Evolutionary conservation across 2,888 invertebrate genomes (phyloP), one percentile per base, ranked within the genome.

Genomic region (Hydrotaea cyrtoneurina): DNA sequence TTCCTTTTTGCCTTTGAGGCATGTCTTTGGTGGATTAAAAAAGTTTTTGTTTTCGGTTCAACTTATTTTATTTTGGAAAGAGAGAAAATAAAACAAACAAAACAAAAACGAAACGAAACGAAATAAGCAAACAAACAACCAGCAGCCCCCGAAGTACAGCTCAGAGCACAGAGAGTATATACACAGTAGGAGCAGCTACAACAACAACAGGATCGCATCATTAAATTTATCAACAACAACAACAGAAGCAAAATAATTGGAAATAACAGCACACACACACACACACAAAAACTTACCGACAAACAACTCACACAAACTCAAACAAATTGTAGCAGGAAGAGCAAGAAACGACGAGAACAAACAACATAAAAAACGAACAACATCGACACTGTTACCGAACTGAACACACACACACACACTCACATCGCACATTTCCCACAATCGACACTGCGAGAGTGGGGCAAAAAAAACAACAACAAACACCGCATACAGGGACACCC

Each of bases 11-110:
- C 79, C 85, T 82, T 77, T 82, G 79, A 74, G 79, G 82, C 79
- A 77, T 82, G 79, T 77, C 73, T 82, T 69, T 79, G 76, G 82
- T 69, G 85, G 82, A 85, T 82, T 77, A 82, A 78, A 81, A 46
- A 62, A 77, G 36, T 78, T 84, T 81, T 46, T 69, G 31, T 85
- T 85, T 81, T 82, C 69, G 71, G 62, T 80, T 80, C 71, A 83
- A 80, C 46, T 83, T 83, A 83, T 78, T 78, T 77, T 71, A 73
- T 79, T 79, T 74, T 31, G 69, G 75, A 55, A 23, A 31, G 5
- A 50, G 78, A 69, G 19, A 36, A 59, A 26, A n/a, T 4, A 26
- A 62, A 26, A 26, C 4, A 50, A 46, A 64, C 62, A 53, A 10
- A 73, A 31, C 31, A 31, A n/a, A n/a, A n/a, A n/a, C n/a, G n/a